Evolutionary conservation across 2,113 vertebrate species (phyloP).

Genomic region (Balaenoptera acutorostrata): DNA sequence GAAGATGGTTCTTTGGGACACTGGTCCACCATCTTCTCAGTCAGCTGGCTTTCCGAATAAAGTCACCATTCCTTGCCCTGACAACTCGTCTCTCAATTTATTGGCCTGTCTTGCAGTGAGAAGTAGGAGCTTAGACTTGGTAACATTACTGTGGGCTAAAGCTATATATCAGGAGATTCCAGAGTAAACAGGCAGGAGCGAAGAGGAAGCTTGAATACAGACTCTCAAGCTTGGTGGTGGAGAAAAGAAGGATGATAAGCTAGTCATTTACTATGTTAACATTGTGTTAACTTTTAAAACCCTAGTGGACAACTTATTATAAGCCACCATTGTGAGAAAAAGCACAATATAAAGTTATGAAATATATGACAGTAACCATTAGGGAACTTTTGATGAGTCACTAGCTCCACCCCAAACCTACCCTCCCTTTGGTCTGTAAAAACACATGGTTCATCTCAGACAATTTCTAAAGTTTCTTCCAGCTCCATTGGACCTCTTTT

Average conservation of each 20-base stretch:
- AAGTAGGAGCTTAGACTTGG: neutral
- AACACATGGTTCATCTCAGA: neutral
- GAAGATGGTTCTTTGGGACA: neutral
- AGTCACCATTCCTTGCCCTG: neutral
- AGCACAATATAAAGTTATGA: neutral
- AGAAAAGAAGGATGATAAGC: neutral
- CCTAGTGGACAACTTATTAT: neutral
- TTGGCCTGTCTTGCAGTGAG: neutral
- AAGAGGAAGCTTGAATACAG: neutral
- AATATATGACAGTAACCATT: neutral
- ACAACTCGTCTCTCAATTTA: fast-evolving
- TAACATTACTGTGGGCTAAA: neutral
- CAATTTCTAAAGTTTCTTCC: neutral
- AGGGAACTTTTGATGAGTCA: neutral
- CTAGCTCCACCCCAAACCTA: too few species aligned
- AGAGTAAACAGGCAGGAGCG: neutral
- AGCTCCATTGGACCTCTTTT: neutral
- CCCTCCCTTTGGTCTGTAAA: neutral
- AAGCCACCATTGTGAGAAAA: neutral
- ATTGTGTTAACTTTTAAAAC: neutral
- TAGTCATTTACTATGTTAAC: neutral
- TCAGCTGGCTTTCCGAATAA: neutral
- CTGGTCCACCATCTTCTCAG: neutral
- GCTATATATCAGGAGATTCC: neutral
- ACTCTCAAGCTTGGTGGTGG: neutral